Base-by-base conservation (phyloP, 2,888 invertebrate species). In the Petrolisthes manimaculis region DNA sequence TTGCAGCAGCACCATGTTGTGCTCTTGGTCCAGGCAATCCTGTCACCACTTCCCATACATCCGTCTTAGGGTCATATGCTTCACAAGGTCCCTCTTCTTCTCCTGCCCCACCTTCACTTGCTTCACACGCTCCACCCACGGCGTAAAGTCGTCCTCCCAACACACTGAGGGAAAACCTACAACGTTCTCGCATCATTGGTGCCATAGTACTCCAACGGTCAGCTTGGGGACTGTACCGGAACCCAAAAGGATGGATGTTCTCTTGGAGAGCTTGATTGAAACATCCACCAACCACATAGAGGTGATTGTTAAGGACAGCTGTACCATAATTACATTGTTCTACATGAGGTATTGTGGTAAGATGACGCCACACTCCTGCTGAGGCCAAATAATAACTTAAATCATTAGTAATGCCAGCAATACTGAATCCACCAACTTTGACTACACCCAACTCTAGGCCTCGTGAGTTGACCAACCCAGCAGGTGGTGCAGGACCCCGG, bases 261-360 rank as follows among this genome's bases (percentile, higher is more conserved):
- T 96, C 96, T 92, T 95, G 89, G n/a, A 91, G 85, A 18, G 84
- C 84, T 82, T 95, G 95, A 92, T 96, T 95, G 92, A 95, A 96
- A 91, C 96, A 95, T 0, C 96, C 96, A 18, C 96, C 96, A 18
- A 96, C 94, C 4, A 96, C 94, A 92, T 95, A 96, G 18, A 96
- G 93, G 92, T 95, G 94, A 92, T 96, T 96, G 90, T 95, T 94
- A 12, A 95, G 93, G 0, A 96, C 95, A 8, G 95, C 95, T 8
- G 95, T 95, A 2, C 96, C 96, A 93, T 95, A 96, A 92, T 96
- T 95, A 92, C 95, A 95, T 92, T 96, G 96, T 92, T 96, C 95
- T 6, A 96, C 95, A 92, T 96, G 95, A 0, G 96, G 96, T 91
- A 96, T 96, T 74, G 94, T 94, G 4, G 96, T 95, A 55, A 96